phyloP scores from a whole-genome alignment of 2,888 invertebrate species.

The Leptinotarsa haldemani region DNA sequence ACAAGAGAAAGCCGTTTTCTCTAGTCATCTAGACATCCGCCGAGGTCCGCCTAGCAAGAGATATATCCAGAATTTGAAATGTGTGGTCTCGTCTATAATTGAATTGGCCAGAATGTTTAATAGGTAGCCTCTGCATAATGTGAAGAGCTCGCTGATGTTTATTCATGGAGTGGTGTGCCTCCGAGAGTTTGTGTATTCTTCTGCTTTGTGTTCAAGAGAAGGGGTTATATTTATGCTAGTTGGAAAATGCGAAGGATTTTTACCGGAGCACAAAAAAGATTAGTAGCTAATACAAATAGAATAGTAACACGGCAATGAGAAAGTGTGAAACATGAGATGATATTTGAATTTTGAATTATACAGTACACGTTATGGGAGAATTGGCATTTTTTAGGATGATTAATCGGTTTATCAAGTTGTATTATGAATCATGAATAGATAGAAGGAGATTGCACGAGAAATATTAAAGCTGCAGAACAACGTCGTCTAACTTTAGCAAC shows the following conservation, averaged over 20 bases:
- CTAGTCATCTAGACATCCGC: slow-evolving; percentile 20
- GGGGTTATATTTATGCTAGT: slow-evolving; percentile 40
- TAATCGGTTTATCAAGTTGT: too few species aligned
- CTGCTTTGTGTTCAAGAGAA: slow-evolving; percentile 30
- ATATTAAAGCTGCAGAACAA: too few species aligned
- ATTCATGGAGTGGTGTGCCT: slow-evolving; percentile 53
- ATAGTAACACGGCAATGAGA: neutral
- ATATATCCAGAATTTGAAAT: slow-evolving; percentile 62
- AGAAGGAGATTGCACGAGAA: too few species aligned
- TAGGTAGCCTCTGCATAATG: slow-evolving; percentile 64
- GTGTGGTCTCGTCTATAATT: slow-evolving; percentile 62
- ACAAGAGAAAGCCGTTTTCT: slow-evolving; percentile 47
- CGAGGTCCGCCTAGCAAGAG: slow-evolving; percentile 44
- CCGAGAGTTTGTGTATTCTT: slow-evolving; percentile 36
- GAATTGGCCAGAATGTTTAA: slow-evolving; percentile 65
- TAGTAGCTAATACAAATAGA: slow-evolving; percentile 14
- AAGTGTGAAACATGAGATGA: slow-evolving; percentile 2
- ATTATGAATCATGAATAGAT: too few species aligned
- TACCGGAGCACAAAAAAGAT: slow-evolving; percentile 8
- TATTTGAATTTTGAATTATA: neutral
- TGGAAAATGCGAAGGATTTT: slow-evolving; percentile 21
- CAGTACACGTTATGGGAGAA: neutral
- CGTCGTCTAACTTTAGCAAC: too few species aligned
- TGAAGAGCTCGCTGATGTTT: slow-evolving; percentile 61
- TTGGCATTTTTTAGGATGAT: too few species aligned